phyloP scores from a whole-genome alignment of 1,140 invertebrate species.

The Drosophila triauraria region DNA sequence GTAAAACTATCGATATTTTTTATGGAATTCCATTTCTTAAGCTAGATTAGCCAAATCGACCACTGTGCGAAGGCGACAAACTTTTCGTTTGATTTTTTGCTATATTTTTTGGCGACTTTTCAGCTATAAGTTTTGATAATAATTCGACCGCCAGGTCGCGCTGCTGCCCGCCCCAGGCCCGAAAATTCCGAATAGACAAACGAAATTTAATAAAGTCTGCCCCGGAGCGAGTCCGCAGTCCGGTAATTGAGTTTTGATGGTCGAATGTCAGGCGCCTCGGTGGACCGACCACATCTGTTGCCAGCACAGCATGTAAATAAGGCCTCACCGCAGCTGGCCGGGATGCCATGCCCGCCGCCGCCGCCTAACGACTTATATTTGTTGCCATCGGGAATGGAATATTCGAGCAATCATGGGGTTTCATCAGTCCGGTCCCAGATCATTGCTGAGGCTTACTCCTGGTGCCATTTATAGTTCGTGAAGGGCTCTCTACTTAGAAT shows the following conservation, averaged over 20 bases:
- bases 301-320: slow-evolving; percentile 57
- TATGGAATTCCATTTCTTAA: background rate
- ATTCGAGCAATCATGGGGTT: slow-evolving; percentile 29
- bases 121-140: slow-evolving; percentile 65
- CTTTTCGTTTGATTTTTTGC: slow-evolving; percentile 6
- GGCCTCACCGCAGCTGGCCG: slow-evolving; percentile 10
- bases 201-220: slow-evolving; percentile 71
- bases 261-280: slow-evolving; percentile 49
- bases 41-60: background rate
- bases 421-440: background rate
- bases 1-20: slow-evolving; percentile 1
- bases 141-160: slow-evolving; percentile 65
- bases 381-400: slow-evolving; percentile 31
- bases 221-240: slow-evolving; percentile 7
- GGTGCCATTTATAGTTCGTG: too few species aligned
- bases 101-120: slow-evolving; percentile 47
- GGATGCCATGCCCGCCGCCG: background rate
- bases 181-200: slow-evolving; percentile 32
- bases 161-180: background rate
- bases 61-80: background rate
- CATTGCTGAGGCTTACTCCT: too few species aligned
- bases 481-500: too few species aligned
- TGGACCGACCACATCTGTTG: slow-evolving; percentile 45
- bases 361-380: slow-evolving; percentile 46
- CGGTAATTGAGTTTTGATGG: slow-evolving; percentile 73